Base-by-base conservation (phyloP, 2,113 vertebrate species). In the Calyptomena viridis region DNA sequence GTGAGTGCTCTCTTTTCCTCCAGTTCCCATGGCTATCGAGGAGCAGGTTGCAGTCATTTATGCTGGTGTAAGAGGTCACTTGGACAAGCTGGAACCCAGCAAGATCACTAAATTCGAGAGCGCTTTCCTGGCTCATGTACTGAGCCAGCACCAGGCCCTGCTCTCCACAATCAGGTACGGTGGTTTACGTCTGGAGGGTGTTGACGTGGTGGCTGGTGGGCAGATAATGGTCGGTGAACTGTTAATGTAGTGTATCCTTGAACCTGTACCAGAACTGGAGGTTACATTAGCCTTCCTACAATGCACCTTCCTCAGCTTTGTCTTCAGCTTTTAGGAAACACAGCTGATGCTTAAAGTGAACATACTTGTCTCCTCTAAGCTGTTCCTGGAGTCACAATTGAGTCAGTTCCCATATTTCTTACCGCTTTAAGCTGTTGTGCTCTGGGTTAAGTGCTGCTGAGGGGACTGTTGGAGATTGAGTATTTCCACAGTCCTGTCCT, bases 21-120 rank as follows among this genome's bases (percentile, higher is more conserved):
- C 94, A 99, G 99, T 94, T 90, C 99, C 99, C 92, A 99, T 99
- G 99, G 99, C 99, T 84, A 99, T 99, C 94, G 99, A 99, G 95
- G 99, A 99, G 52, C 99, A 99, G 97, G 99, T 99, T 11, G 97
- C 99, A 1, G 99, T 99, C 82, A 99, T 99, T 96, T 99, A 99
- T 8, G 99, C 99, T 9, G 99, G 99, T 92, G 99, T 99, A 39
- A 98, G 99, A 95, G 99, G 99, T 40, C 97, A 99, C 94, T 96
- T 99, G 96, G 99, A 99, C 98, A 99, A 99, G 90, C 97, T 99
- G 98, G 99, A 99, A 90, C 99, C 99, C 89, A 99, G 98, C 98
- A 99, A 99, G 96, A 99, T 99, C 96, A 99, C 99, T 11, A 99
- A 97, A 95, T 99, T 99, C 25, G 99, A 99, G 98, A 99, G 96